phyloP scores from a whole-genome alignment of 2,888 invertebrate species.

The Paralinhomoeus sp. region DNA sequence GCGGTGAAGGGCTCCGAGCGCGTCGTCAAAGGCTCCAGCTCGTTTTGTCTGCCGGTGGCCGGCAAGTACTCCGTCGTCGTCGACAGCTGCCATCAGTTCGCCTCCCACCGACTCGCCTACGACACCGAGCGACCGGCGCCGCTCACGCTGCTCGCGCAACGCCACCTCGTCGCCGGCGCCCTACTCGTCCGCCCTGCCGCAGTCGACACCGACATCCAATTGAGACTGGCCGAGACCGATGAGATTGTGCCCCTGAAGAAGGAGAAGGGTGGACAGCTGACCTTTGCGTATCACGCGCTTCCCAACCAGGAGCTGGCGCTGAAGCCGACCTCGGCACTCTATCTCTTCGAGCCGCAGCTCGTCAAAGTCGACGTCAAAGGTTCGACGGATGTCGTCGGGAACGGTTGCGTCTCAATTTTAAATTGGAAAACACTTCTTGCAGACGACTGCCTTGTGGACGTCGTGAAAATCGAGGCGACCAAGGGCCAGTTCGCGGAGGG shows the following conservation, averaged over 20 bases:
- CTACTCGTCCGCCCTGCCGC: conserved; percentile 23
- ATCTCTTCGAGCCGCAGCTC: conserved; percentile 45
- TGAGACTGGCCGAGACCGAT: conserved; percentile 11
- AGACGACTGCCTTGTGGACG: conserved; percentile 42
- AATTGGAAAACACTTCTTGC: conserved; percentile 1
- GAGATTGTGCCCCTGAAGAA: background rate
- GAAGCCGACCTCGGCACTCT: conserved; percentile 43
- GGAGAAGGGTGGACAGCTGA: background rate
- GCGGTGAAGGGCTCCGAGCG: conserved; percentile 26
- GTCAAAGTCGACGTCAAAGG: conserved; percentile 38
- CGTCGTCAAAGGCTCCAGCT: conserved; percentile 42
- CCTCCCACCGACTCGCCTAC: conserved; percentile 32
- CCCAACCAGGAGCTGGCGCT: conserved; percentile 39
- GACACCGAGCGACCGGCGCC: conserved; percentile 30
- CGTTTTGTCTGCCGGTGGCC: conserved; percentile 46
- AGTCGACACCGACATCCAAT: conserved; percentile 15
- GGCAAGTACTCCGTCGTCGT: conserved; percentile 47
- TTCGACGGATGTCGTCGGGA: conserved; percentile 10
- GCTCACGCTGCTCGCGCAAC: conserved; percentile 14
- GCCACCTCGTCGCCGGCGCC: conserved; percentile 25
- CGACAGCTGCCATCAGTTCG: conserved; percentile 57
- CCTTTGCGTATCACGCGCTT: background rate
- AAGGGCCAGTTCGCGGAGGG: conserved; percentile 45
- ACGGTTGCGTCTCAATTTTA: conserved; percentile 16
- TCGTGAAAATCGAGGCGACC: conserved; percentile 41